Base-by-base conservation (phyloP, 1,140 invertebrate species). In the Eriosoma lanigerum region DNA sequence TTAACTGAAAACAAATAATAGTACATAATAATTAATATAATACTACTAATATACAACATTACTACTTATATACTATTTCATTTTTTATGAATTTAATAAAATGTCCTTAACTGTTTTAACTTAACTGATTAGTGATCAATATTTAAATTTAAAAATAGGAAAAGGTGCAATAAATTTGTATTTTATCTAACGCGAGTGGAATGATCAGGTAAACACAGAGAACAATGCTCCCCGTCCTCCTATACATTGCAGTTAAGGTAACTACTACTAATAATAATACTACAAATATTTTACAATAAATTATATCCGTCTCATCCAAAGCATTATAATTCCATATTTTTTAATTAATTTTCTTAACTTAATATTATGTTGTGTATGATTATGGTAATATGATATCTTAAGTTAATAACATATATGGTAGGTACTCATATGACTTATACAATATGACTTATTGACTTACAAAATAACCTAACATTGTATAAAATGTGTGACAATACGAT, bases 401-500 rank as follows among this genome's bases (percentile, higher is more conserved):
- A 38, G 4, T 21, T 68, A 19, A 68, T 46, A n/a, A n/a, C n/a
- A n/a, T n/a, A n/a, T n/a, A n/a, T n/a, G n/a, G n/a, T n/a, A n/a
- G n/a, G n/a, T n/a, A n/a, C n/a, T n/a, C n/a, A 2, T 13, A 68
- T 24, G 64, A 46, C 64, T 46, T 46, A 68, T 68, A 46, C 38
- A n/a, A n/a, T n/a, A n/a, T n/a, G n/a, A n/a, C n/a, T n/a, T n/a
- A n/a, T n/a, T n/a, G n/a, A n/a, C n/a, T n/a, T n/a, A n/a, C n/a
- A n/a, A n/a, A 68, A 68, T 68, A 68, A 68, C 38, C 24, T 68
- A 68, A 46, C 38, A 19, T 32, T 46, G 12, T 68, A 24, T 68
- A 68, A 68, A n/a, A 68, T 21, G 62, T 2, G 13, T 46, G 64
- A 68, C 38, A 68, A 68, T 68, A 68, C 44, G 46, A 68, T 68